Percentiles rank a stretch among this genome's conserved stretches.
phyloP scores from a whole-genome alignment of 2,888 invertebrate genomes.

The Cryptus armator region DNA sequence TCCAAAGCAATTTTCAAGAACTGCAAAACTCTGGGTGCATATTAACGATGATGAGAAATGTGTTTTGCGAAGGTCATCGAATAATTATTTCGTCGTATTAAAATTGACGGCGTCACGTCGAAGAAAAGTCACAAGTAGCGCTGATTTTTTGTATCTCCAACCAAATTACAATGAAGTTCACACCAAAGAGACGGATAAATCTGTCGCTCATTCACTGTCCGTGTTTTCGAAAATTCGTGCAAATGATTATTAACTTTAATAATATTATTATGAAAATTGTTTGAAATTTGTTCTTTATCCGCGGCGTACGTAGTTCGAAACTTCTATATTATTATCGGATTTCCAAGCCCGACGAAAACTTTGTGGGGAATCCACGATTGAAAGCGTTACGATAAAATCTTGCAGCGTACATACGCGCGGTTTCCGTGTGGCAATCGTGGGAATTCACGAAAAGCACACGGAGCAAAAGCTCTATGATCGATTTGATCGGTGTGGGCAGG shows the following conservation, averaged over 20 bases:
- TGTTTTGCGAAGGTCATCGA: background rate
- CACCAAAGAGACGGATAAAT: background rate
- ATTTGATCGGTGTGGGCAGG: slow-evolving; percentile 22
- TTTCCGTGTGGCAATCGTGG: slow-evolving; percentile 27
- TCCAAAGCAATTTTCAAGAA: slow-evolving; percentile 10
- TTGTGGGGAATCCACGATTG: slow-evolving; percentile 19
- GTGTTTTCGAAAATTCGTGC: background rate
- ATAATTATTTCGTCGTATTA: background rate
- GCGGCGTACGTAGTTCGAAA: background rate
- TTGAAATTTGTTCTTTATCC: background rate
- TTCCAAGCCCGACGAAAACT: background rate
- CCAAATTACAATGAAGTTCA: background rate
- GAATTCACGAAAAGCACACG: slow-evolving; percentile 47
- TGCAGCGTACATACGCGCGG: slow-evolving; percentile 14
- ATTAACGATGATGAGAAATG: background rate
- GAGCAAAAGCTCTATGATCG: slow-evolving; percentile 54
- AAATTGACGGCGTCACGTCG: background rate
- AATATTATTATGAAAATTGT: background rate
- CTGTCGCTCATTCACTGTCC: background rate
- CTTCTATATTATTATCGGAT: slow-evolving; percentile 11
- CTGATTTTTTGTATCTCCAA: background rate
- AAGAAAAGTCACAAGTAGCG: background rate
- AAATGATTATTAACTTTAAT: background rate
- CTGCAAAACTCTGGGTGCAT: background rate
- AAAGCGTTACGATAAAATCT: slow-evolving; percentile 56